These are phyloP conservation scores for Dolichotis patagonum DNA, from an alignment of 2,113 vertebrate genomes.

Conservation along the genomic window DNA sequence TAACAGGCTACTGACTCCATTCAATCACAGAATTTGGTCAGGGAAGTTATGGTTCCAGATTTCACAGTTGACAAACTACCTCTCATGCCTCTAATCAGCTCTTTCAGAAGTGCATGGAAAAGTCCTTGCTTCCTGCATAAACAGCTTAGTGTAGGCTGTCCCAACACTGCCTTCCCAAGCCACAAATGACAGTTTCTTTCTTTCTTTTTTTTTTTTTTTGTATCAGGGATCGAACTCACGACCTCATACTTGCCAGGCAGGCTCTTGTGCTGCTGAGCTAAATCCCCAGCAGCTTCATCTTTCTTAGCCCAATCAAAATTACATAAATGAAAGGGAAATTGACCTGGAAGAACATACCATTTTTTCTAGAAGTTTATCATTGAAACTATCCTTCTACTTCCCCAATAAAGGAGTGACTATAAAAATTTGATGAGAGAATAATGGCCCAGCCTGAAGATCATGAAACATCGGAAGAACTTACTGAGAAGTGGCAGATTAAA, in stretches of 20 bases:
- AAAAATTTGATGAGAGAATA: not conserved
- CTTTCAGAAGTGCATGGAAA: not conserved
- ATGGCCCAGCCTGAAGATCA: not conserved
- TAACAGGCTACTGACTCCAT: not conserved
- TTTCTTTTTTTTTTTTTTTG: too few species aligned
- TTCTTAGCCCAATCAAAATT: not conserved
- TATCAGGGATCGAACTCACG: too few species aligned
- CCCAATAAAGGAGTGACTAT: not conserved
- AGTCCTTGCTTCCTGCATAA: not conserved
- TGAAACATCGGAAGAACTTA: not conserved
- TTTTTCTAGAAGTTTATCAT: not conserved
- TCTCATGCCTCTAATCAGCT: not conserved
- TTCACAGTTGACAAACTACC: not conserved
- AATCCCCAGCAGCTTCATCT: not conserved
- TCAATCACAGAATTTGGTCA: not conserved
- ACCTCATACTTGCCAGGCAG: too few species aligned
- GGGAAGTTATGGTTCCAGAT: not conserved
- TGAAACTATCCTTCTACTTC: not conserved
- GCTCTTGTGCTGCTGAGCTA: too few species aligned
- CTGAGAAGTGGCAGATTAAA: not conserved
- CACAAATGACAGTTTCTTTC: not conserved
- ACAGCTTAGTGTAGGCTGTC: not conserved
- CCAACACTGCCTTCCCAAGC: not conserved
- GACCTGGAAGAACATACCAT: not conserved
- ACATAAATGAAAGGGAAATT: not conserved